Percentiles rank a stretch among this genome's conserved stretches.
Conservation (phyloP, 2,888 invertebrate species). For the Andricus curvator region DNA sequence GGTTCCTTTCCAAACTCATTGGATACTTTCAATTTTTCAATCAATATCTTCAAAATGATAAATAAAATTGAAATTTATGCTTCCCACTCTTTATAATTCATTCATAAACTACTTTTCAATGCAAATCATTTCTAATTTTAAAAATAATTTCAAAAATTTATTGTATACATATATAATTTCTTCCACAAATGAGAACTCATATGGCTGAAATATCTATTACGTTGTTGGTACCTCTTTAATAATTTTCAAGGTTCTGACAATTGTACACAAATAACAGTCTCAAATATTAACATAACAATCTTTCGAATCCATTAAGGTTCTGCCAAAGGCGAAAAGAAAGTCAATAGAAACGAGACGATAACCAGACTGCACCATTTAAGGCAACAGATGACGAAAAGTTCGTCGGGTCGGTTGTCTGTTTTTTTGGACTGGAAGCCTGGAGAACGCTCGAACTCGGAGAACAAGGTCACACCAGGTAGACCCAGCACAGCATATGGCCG, state of each 20-base stretch:
- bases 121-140: too few species aligned
- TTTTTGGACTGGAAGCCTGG: conserved; percentile 2
- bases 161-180: too few species aligned
- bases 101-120: too few species aligned
- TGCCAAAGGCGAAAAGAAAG: background rate
- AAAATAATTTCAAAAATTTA: too few species aligned
- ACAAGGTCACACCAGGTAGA: conserved; percentile 36
- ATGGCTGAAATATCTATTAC: too few species aligned
- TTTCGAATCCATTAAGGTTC: background rate
- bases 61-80: too few species aligned
- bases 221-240: background rate
- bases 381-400: conserved; percentile 25
- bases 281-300: background rate
- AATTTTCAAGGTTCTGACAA: background rate
- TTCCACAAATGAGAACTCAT: too few species aligned
- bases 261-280: background rate
- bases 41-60: too few species aligned
- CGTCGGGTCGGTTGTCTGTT: conserved; percentile 15
- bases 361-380: background rate
- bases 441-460: conserved; percentile 30
- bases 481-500: conserved; percentile 15
- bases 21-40: too few species aligned
- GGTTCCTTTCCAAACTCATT: too few species aligned
- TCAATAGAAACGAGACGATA: background rate
- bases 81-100: too few species aligned